Evolutionary conservation across 1,140 invertebrate species (phyloP).

Genomic region (Pachyrhynchus sulphureomaculatus): DNA sequence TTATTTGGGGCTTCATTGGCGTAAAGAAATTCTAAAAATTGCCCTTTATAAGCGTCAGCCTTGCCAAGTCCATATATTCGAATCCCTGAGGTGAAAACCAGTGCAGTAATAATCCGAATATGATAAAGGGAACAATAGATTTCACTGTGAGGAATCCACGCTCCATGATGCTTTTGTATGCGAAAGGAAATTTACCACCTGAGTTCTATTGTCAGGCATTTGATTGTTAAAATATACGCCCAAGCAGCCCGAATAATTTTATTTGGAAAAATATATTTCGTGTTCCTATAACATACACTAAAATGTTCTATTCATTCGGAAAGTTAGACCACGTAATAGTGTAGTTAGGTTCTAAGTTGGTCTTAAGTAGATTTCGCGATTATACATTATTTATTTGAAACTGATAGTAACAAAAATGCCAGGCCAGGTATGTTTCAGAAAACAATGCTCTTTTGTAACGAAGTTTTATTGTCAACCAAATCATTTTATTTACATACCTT

Average conservation of each 20-base stretch:
- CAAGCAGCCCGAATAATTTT: neutral
- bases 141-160: slow-evolving; percentile 1
- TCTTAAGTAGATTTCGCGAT: too few species aligned
- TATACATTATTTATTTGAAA: too few species aligned
- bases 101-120: slow-evolving; percentile 10
- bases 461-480: too few species aligned
- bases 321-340: too few species aligned
- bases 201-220: neutral
- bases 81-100: neutral
- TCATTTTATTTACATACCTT: too few species aligned
- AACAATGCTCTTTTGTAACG: too few species aligned
- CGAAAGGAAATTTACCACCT: slow-evolving; percentile 4
- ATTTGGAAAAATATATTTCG: neutral
- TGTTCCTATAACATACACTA: too few species aligned
- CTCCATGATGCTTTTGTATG: slow-evolving; percentile 1
- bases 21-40: slow-evolving; percentile 10
- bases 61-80: neutral
- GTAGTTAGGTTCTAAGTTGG: too few species aligned
- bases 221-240: neutral
- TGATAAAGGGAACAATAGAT: slow-evolving; percentile 13
- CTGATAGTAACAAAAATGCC: too few species aligned
- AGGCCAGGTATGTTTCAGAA: too few species aligned
- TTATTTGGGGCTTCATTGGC: slow-evolving; percentile 5
- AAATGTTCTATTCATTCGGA: too few species aligned
- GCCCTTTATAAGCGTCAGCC: neutral